phyloP scores from a whole-genome alignment of 2,888 invertebrate genomes.

The Ochropleura plecta region DNA sequence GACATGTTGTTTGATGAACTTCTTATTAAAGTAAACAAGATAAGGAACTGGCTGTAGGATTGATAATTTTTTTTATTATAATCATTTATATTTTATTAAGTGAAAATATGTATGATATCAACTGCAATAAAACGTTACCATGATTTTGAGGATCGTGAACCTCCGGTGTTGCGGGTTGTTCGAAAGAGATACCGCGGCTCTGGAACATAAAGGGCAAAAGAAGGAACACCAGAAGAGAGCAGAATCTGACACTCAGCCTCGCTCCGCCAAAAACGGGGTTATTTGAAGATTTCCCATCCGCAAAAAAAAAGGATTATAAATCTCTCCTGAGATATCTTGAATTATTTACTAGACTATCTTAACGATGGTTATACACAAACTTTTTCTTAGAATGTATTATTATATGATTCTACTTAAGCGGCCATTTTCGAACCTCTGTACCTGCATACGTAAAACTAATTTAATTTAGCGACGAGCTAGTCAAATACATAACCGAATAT shows the following conservation, averaged over 20 bases:
- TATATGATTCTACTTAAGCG: too few species aligned
- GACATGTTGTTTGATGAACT: too few species aligned
- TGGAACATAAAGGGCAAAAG: too few species aligned
- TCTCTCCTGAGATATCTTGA: not conserved
- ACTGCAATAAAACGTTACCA: constrained; percentile 11
- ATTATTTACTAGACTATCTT: constrained; percentile 17
- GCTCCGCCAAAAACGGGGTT: too few species aligned
- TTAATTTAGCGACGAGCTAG: not conserved
- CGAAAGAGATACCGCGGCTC: too few species aligned
- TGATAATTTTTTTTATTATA: not conserved
- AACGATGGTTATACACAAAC: constrained; percentile 11
- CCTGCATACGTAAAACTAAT: not conserved
- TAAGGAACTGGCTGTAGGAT: not conserved
- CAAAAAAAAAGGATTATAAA: too few species aligned
- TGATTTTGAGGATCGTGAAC: not conserved
- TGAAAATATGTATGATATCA: not conserved
- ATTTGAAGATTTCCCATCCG: too few species aligned
- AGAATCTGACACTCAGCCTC: too few species aligned
- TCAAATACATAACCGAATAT: constrained; percentile 8
- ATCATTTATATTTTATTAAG: not conserved
- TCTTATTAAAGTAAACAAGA: not conserved
- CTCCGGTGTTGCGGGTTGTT: not conserved
- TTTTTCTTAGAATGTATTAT: not conserved
- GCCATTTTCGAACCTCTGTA: not conserved
- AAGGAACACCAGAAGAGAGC: too few species aligned